Base-by-base conservation (phyloP, 2,888 invertebrate genomes). In the Stratiomys singularior region DNA sequence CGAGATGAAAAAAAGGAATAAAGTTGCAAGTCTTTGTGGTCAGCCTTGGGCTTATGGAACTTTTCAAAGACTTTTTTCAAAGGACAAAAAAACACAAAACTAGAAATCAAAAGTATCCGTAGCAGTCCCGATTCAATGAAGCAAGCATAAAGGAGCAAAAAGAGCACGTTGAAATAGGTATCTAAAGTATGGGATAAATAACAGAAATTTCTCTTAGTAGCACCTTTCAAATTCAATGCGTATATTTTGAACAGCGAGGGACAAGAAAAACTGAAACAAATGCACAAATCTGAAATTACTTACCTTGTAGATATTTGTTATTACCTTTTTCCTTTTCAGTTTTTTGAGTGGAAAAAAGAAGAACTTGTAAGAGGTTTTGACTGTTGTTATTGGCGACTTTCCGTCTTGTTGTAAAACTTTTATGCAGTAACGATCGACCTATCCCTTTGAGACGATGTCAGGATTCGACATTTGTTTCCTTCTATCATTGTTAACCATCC, bases 311-410 rank as follows among this genome's bases (percentile, higher is more conserved):
- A 60, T 11, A 21, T 23, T 5, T 60, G 58, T 7, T 23, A 18
- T 60, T 60, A 13, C 25, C 18, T 18, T 9, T 23, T 60, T 9
- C 58, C 58, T 60, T 60, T 60, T 7, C 58, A 21, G 13, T 60
- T 23, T 3, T 37, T 37, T 18, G 52, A 52, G 9, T 15, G 15
- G 52, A 52, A 52, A 52, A 52, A 52, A 52, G 52, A 13, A 18
- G 7, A 52, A 52, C 18, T 13, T 52, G 52, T 52, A 9, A 5
- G 15, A 52, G 4, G 15, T 52, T 52, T 18, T 44, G 52, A 15
- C 52, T 60, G 58, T 60, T 60, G 58, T 60, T 60, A 60, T 60
- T 60, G 58, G 23, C 58, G 58, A 60, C 58, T 23, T 60, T 21
- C 58, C 58, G 23, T 60, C 58, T n/a, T n/a, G n/a, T n/a, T n/a